Base-by-base conservation (phyloP, 2,113 vertebrate species). In the Willisornis vidua region DNA sequence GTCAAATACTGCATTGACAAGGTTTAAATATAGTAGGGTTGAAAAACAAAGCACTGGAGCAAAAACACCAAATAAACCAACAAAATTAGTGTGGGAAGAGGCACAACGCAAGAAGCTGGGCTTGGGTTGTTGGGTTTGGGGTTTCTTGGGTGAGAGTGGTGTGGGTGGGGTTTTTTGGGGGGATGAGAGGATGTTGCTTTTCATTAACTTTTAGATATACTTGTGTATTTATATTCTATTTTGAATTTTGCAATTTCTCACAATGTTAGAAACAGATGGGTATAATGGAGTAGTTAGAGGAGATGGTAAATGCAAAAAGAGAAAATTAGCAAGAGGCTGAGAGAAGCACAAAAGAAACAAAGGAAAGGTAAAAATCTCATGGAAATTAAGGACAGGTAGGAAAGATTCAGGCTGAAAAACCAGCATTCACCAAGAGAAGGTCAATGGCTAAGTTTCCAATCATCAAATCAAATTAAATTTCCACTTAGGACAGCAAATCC, bases 111-210 rank as follows among this genome's bases (percentile, higher is more conserved):
- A 55, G 17, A n/a, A 72, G 45, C 5, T 31, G 13, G 6, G 4
- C 58, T 52, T 74, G 29, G 4, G 9, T 45, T 75, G 9, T 12
- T 84, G 0, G 31, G 12, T 31, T 87, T 73, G n/a, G 18, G 10
- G 6, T 52, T 72, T 55, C 22, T 43, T 14, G 8, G 19, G 43
- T 57, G 22, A 61, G 6, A 3, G 9, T 31, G 17, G 4, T 41
- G 10, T 26, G 51, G 51, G 28, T 5, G 9, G 16, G 13, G 10
- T 5, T 63, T 17, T 78, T 58, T 10, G 5, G 3, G 9, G 12
- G 3, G 16, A 4, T 52, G 2, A 1, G 6, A 12, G 23, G 3
- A 14, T 39, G 19, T 22, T 67, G 3, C 1, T 28, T 72, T 88
- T 51, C 25, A 67, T 72, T 79, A 68, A 51, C 10, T 59, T 87